Conservation (phyloP, 2,888 invertebrate species). For the Cantharis rustica region DNA sequence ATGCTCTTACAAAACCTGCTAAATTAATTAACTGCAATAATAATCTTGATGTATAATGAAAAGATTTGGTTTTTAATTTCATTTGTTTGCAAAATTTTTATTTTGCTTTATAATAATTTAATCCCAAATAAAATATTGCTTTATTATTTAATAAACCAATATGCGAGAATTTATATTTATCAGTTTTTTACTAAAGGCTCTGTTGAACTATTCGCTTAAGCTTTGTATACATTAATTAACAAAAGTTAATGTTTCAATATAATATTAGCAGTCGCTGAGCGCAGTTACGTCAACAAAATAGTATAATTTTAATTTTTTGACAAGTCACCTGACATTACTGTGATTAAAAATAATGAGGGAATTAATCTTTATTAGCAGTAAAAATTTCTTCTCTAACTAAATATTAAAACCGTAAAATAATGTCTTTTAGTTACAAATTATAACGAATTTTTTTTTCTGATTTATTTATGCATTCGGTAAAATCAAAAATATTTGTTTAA, state of each 20-base stretch:
- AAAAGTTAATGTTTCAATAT: too few species aligned
- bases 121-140: background rate
- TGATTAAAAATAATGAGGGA: background rate
- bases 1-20: background rate
- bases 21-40: background rate
- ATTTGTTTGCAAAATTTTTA: background rate
- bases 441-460: too few species aligned
- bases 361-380: background rate
- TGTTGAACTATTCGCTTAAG: too few species aligned
- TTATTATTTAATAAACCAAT: too few species aligned
- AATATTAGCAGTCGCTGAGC: too few species aligned
- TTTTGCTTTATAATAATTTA: background rate
- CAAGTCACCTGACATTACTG: background rate
- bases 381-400: background rate
- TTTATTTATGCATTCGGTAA: too few species aligned
- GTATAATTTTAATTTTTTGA: background rate
- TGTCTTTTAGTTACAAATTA: too few species aligned
- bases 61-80: background rate
- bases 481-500: too few species aligned
- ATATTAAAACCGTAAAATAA: background rate
- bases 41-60: background rate
- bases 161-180: too few species aligned
- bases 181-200: too few species aligned
- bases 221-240: too few species aligned
- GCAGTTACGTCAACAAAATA: too few species aligned